Percentiles rank a stretch among this genome's conserved stretches.
These are phyloP conservation scores for Pachycephala philippinensis DNA, from an alignment of 2,113 vertebrate species.

Conservation along the genomic window DNA sequence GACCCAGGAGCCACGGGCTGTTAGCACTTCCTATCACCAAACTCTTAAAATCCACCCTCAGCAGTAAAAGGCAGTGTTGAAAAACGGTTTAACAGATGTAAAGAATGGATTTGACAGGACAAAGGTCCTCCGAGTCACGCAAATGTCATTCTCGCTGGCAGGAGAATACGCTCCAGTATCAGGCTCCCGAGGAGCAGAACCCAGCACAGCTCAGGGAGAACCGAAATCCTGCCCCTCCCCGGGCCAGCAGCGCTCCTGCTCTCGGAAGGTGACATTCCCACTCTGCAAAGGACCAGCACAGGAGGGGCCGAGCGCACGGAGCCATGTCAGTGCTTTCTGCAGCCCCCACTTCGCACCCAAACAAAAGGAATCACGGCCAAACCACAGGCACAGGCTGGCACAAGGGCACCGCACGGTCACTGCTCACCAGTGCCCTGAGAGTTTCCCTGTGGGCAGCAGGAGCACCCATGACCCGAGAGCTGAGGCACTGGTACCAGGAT, in stretches of 20 bases:
- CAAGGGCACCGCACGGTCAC: fast-evolving
- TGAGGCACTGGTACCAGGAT: fast-evolving
- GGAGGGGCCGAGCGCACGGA: fast-evolving
- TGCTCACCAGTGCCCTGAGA: fast-evolving
- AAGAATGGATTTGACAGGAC: background rate
- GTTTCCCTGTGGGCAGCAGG: background rate
- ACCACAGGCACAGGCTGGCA: fast-evolving
- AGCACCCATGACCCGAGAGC: fast-evolving
- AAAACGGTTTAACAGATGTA: background rate
- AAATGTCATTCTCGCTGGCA: background rate
- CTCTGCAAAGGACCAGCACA: background rate
- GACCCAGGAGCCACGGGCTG: background rate
- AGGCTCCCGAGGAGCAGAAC: background rate
- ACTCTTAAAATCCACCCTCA: background rate
- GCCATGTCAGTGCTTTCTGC: fast-evolving
- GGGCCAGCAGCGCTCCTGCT: background rate
- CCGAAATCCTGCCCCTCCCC: background rate
- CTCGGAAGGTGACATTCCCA: background rate
- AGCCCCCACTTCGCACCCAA: background rate
- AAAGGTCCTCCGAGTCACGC: background rate
- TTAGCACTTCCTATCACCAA: fast-evolving
- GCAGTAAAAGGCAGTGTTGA: background rate
- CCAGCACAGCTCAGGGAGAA: background rate
- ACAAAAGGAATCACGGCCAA: background rate
- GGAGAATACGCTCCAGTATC: fast-evolving